Percentiles rank a stretch among this genome's conserved stretches.
phyloP scores from a whole-genome alignment of 1,140 invertebrate species.

The Aricia agestis region DNA sequence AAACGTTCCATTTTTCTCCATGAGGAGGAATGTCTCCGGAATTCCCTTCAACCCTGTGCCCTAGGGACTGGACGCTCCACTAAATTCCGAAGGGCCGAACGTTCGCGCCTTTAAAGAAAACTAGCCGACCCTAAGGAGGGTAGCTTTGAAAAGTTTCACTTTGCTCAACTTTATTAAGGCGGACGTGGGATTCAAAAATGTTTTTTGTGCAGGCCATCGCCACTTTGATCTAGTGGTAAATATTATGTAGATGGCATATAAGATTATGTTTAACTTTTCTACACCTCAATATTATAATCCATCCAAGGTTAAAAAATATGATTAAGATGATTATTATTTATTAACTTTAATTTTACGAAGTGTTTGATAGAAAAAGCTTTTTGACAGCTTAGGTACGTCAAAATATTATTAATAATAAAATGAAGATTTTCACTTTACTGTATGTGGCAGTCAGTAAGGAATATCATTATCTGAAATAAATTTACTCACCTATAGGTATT shows the following conservation, averaged over 20 bases:
- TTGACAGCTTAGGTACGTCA: no score
- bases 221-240: not conserved
- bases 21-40: slow-evolving; percentile 35
- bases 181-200: not conserved
- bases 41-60: slow-evolving; percentile 54
- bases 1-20: slow-evolving; percentile 19
- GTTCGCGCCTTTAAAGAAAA: slow-evolving; percentile 65
- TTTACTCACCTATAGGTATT: no score
- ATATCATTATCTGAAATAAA: no score
- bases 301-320: no score
- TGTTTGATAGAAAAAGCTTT: no score
- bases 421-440: no score
- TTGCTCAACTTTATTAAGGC: slow-evolving; percentile 35
- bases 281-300: no score
- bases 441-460: no score
- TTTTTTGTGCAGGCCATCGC: not conserved
- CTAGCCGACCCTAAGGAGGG: slow-evolving; percentile 59
- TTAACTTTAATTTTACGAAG: no score
- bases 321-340: no score
- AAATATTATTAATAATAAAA: no score
- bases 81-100: slow-evolving; percentile 63
- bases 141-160: slow-evolving; percentile 58
- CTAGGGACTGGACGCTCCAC: slow-evolving; percentile 58
- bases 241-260: not conserved
- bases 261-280: no score